Evolutionary conservation across 2,797 vertebrate genomes (phyloP).

Genomic region (Anableps anableps): DNA sequence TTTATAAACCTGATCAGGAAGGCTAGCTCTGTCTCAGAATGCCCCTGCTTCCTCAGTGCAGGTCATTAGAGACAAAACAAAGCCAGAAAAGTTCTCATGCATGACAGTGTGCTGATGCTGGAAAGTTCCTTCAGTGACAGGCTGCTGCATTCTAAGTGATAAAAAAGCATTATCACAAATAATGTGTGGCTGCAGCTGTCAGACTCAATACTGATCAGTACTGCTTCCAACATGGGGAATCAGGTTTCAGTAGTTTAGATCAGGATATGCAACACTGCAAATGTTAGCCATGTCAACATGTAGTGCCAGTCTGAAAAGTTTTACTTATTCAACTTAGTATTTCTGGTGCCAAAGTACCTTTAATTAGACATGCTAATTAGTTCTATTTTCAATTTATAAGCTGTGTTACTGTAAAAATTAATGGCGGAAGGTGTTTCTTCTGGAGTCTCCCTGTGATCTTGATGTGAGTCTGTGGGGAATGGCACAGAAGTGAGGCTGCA

Average conservation of each 20-base stretch:
- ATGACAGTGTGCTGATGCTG: neutral
- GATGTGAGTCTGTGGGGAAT: neutral
- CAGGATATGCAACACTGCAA: neutral
- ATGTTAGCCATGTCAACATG: neutral
- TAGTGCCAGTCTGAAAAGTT: neutral
- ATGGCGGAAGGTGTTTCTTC: neutral
- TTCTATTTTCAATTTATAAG: neutral
- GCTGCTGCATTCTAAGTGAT: neutral
- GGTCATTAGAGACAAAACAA: conserved; percentile 1
- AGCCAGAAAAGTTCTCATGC: neutral
- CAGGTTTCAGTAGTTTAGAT: neutral
- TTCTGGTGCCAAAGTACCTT: neutral
- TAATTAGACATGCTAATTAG: neutral
- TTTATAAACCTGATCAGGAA: neutral
- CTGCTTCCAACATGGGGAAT: neutral
- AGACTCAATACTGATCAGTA: neutral
- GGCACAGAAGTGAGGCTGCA: neutral
- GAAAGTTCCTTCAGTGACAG: neutral
- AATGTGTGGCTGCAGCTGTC: neutral
- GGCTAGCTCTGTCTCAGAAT: neutral
- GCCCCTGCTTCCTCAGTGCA: neutral
- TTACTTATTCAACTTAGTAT: neutral
- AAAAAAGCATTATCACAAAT: neutral
- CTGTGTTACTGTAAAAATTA: neutral
- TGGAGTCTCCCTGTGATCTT: neutral